Evolutionary conservation across 2,113 vertebrate species (phyloP).

Genomic region (Neolamprologus caudopunctatus): DNA sequence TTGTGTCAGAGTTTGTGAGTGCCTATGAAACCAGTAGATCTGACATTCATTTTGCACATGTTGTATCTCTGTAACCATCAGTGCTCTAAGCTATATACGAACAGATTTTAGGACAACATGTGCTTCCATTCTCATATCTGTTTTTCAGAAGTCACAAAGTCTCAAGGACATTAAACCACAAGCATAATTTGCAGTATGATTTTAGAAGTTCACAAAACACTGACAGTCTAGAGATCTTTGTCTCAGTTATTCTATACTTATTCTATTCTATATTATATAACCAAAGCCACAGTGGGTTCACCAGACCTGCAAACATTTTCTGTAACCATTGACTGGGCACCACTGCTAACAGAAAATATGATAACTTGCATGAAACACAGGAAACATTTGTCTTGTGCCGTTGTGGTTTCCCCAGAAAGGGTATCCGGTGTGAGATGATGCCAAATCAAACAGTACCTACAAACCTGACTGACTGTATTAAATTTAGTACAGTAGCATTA

Average conservation of each 20-base stretch:
- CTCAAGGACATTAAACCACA: not conserved
- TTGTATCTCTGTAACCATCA: too few relatives aligned
- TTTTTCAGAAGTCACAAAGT: not conserved
- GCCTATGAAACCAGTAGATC: rapidly evolving
- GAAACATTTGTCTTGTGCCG: not conserved
- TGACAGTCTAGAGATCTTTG: not conserved
- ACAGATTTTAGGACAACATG: not conserved
- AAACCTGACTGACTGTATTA: not conserved
- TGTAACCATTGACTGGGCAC: not conserved
- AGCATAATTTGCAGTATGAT: not conserved
- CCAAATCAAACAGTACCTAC: not conserved
- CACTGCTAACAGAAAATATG: not conserved
- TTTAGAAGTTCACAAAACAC: not conserved
- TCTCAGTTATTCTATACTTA: not conserved
- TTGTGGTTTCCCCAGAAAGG: not conserved
- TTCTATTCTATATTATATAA: not conserved
- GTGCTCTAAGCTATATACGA: not conserved
- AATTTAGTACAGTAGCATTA: not conserved
- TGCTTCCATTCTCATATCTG: not conserved
- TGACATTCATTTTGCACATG: not conserved
- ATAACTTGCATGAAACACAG: not conserved
- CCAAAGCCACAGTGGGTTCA: not conserved
- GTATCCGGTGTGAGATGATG: not conserved
- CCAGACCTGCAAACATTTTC: not conserved
- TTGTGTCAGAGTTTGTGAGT: rapidly evolving